Evolutionary conservation across 2,113 vertebrate genomes (phyloP).

Genomic region (Micronycteris hirsuta): DNA sequence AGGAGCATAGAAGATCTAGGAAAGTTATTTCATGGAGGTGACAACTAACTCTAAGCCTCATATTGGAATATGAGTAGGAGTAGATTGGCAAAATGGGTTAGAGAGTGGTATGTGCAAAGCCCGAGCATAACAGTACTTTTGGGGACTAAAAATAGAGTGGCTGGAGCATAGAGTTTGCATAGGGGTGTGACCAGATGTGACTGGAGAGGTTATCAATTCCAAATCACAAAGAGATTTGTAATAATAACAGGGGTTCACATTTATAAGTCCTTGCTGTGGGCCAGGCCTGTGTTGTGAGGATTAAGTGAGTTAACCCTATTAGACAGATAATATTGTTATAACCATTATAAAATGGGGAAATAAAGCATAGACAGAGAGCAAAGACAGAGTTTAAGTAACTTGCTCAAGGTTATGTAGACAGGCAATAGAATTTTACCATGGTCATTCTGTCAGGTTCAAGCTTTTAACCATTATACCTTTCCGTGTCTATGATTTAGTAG

Average conservation of each 20-base stretch:
- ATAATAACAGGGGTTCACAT: background rate
- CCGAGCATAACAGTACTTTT: background rate
- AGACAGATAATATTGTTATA: background rate
- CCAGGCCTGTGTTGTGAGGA: background rate
- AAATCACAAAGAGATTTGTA: background rate
- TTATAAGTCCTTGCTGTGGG: background rate
- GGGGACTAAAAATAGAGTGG: background rate
- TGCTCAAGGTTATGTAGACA: background rate
- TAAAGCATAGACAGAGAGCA: background rate
- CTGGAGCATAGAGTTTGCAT: background rate
- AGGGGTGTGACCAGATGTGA: background rate
- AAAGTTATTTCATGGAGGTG: background rate
- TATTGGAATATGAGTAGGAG: background rate
- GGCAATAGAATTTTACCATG: background rate
- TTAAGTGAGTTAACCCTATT: background rate
- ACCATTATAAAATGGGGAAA: background rate
- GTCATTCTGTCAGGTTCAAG: background rate
- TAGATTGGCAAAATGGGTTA: background rate
- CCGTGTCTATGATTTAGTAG: background rate
- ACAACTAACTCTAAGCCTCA: background rate
- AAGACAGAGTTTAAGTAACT: background rate
- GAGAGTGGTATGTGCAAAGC: background rate
- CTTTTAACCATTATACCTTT: background rate
- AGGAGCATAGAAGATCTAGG: background rate
- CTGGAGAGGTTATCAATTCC: background rate